A percentile compares a stretch with the other conserved stretches of the same genome.
These are phyloP conservation scores for Ciona savignyi DNA, from an alignment of 23 tunicate species.

Conservation along the genomic window DNA sequence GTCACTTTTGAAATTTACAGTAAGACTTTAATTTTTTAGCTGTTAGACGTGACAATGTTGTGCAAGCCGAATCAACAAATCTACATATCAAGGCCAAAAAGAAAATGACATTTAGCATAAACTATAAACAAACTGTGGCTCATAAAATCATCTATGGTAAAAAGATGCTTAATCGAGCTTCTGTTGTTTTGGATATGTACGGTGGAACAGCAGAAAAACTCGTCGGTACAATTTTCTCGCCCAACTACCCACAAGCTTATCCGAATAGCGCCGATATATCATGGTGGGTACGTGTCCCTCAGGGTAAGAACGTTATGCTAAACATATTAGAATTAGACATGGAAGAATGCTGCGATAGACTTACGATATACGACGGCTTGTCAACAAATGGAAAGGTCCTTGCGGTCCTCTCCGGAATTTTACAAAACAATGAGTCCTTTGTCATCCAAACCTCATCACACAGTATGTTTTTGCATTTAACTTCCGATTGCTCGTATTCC, in stretches of 20 bases:
- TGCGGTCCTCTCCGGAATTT: background rate
- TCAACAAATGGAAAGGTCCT: background rate
- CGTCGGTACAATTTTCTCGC: conserved; percentile 1
- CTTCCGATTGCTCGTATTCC: conserved; percentile 7
- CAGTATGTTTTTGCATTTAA: conserved; percentile 5
- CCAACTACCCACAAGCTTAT: conserved; percentile 31
- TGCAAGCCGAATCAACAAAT: background rate
- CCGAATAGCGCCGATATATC: conserved; percentile 5
- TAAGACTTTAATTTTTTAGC: too few species aligned
- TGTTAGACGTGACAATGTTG: too few species aligned
- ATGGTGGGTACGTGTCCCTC: conserved; percentile 15
- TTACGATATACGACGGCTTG: conserved; percentile 20
- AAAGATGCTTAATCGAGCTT: background rate
- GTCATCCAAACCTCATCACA: background rate
- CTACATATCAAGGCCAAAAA: conserved; percentile 1
- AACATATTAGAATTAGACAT: background rate
- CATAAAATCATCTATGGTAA: background rate
- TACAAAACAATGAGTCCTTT: background rate
- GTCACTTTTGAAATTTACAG: too few species aligned
- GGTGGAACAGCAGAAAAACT: background rate
- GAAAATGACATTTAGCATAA: background rate
- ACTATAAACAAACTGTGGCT: background rate
- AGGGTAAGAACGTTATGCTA: background rate
- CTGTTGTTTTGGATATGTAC: background rate
- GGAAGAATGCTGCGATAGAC: conserved; percentile 8